Conservation (phyloP, 2,888 invertebrate species). For the Conomelus anceps region DNA sequence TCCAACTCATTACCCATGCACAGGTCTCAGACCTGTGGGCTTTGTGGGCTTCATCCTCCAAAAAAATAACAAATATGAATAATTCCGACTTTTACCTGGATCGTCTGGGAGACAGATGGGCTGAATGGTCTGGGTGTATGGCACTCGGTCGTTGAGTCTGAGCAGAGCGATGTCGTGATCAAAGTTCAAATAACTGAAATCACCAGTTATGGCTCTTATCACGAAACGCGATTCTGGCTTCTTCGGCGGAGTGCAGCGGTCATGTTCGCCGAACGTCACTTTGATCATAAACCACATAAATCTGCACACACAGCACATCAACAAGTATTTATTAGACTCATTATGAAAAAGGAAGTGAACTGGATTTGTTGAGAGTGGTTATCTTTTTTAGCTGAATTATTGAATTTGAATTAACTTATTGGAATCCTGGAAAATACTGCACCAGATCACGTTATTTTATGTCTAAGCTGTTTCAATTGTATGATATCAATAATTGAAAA, state of each 20-base stretch:
- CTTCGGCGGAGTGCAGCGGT: constrained; percentile 65
- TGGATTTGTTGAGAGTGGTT: too few species aligned
- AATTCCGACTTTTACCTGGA: constrained; percentile 52
- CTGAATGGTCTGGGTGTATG: constrained; percentile 67
- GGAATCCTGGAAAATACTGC: too few species aligned
- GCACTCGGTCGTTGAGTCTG: constrained; percentile 71
- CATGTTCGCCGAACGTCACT: constrained; percentile 80
- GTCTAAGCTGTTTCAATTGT: too few species aligned
- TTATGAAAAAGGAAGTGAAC: too few species aligned
- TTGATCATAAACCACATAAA: constrained; percentile 93
- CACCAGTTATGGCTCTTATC: constrained; percentile 65
- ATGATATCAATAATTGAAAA: too few species aligned
- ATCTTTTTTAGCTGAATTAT: too few species aligned
- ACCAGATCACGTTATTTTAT: too few species aligned
- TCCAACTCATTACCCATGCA: too few species aligned
- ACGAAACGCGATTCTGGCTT: constrained; percentile 74
- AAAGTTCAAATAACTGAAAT: constrained; percentile 78
- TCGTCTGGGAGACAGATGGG: constrained; percentile 74
- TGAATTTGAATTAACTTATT: too few species aligned
- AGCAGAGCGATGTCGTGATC: constrained; percentile 82
- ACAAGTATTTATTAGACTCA: constrained; percentile 27
- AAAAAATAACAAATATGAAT: too few species aligned
- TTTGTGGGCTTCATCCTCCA: too few species aligned
- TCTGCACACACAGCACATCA: constrained; percentile 49
- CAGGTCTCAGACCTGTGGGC: too few species aligned